A percentile compares a stretch with the other conserved stretches of the same genome.
phyloP scores from a whole-genome alignment of 2,113 vertebrate genomes.

The Phyllostomus hastatus region DNA sequence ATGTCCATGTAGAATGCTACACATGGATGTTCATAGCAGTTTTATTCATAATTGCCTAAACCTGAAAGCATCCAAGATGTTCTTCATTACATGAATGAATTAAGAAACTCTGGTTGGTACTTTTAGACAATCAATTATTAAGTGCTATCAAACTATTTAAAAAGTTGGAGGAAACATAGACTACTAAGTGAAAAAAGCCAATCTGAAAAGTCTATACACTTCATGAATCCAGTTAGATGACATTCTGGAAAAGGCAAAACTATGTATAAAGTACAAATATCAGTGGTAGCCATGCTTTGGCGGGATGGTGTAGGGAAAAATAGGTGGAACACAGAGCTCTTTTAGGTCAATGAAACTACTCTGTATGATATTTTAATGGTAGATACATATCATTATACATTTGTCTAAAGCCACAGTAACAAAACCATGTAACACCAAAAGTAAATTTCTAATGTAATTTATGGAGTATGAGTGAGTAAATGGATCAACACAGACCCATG shows the following conservation, averaged over 20 bases:
- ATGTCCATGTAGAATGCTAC: neutral
- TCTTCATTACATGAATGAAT: neutral
- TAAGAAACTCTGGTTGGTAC: neutral
- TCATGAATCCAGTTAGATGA: neutral
- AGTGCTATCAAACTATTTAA: neutral
- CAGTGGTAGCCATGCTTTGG: neutral
- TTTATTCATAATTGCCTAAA: neutral
- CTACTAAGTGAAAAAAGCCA: neutral
- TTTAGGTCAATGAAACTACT: neutral
- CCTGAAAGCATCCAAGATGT: neutral
- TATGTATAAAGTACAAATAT: neutral
- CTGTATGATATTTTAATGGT: neutral
- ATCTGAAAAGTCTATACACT: neutral
- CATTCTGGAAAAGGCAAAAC: neutral
- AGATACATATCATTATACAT: neutral
- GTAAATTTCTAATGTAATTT: neutral
- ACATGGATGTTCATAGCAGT: neutral
- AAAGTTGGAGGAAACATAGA: neutral
- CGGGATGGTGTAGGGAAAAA: neutral
- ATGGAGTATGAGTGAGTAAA: neutral
- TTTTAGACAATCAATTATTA: neutral
- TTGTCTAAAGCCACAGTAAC: neutral
- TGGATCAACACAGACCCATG: neutral
- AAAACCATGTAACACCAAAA: neutral
- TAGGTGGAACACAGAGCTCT: neutral